Base-by-base conservation (phyloP, 2,113 vertebrate species). In the Crotalus tigris region DNA sequence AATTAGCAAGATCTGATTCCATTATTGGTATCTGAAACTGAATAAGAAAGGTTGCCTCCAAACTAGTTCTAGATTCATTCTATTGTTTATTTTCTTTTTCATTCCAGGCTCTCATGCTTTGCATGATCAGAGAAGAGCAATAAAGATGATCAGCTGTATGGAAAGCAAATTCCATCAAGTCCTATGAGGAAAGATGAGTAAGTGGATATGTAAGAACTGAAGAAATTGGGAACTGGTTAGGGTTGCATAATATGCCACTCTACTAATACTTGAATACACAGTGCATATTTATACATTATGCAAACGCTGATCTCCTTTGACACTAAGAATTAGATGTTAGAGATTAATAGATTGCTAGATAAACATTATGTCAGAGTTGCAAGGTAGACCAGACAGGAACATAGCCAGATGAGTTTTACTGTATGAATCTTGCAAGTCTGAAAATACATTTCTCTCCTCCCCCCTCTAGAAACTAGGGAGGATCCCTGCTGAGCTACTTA, bases 41-140 rank as follows among this genome's bases (percentile, higher is more conserved):
- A 85, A n/a, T 39, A 57, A 4, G 0, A 0, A 69, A 51, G 59
- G 4, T 0, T 9, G 46, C 29, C 89, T 91, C 55, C 8, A 46
- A 5, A 90, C 92, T 0, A 0, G 54, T 15, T 69, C 13, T 33
- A 1, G 33, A 81, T 39, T 81, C 15, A 1, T 81, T 39, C 69
- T 44, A 0, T 3, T 51, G 64, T 92, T 97, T 95, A 94, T 87
- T 96, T 69, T 85, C 26, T 2, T 91, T 95, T 89, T 1, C 29
- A 24, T 93, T 69, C 92, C 69, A 93, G 61, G 95, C 58, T 81
- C 33, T 94, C 1, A 9, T 53, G 26, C 21, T 17, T 92, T 59
- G 29, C 13, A 23, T 95, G 92, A 97, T 51, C 21, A 69, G 61
- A 90, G 7, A 54, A 69, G 26, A 26, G 10, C 26, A 19, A 69